phyloP scores from a whole-genome alignment of 2,113 vertebrate genomes.

The Paraplagusia blochii region DNA sequence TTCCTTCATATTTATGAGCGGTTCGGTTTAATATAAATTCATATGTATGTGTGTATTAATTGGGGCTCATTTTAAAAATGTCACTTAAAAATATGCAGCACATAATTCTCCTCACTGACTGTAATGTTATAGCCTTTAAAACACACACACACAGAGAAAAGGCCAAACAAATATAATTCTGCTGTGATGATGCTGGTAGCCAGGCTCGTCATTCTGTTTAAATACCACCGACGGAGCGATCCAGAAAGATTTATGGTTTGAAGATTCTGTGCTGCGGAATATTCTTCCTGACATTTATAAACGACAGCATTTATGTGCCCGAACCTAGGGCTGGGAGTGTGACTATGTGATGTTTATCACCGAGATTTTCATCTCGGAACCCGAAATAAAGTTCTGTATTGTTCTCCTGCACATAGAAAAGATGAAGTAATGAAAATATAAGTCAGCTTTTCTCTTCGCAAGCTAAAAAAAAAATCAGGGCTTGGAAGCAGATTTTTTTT shows the following conservation, averaged over 20 bases:
- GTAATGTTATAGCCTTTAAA: conserved; percentile 59
- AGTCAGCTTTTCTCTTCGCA: too few species aligned
- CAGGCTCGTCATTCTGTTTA: conserved; percentile 52
- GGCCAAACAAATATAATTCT: conserved; percentile 67
- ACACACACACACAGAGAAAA: conserved; percentile 46
- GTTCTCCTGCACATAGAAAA: neutral
- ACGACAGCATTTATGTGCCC: conserved; percentile 59
- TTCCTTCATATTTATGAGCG: too few species aligned
- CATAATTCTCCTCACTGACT: conserved; percentile 35
- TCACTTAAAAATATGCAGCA: conserved; percentile 11
- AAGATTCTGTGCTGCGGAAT: conserved; percentile 55
- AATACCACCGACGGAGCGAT: conserved; percentile 66
- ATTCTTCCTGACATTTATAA: conserved; percentile 70
- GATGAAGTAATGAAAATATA: neutral
- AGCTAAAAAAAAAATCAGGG: too few species aligned
- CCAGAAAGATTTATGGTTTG: conserved; percentile 56
- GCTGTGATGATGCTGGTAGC: conserved; percentile 36
- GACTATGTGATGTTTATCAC: neutral
- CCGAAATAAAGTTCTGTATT: too few species aligned
- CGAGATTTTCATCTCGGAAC: too few species aligned
- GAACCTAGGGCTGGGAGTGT: conserved; percentile 14
- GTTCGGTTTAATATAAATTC: too few species aligned
- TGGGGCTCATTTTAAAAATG: too few species aligned
- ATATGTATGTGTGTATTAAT: too few species aligned
- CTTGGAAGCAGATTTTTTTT: too few species aligned